Conservation (phyloP, 2,797 vertebrate species). For the Acropternis orthonyx region DNA sequence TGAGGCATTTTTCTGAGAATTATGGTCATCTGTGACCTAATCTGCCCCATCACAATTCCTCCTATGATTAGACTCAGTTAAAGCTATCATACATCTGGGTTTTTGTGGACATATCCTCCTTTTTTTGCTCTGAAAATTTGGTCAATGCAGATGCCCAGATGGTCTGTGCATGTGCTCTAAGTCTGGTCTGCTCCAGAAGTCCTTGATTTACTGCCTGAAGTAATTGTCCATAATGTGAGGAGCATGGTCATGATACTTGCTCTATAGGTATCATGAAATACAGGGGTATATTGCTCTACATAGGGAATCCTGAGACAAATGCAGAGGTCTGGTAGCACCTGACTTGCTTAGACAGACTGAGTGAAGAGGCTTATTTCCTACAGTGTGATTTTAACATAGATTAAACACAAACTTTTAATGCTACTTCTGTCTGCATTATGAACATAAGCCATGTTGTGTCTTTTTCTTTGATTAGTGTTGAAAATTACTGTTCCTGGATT, state of each 20-base stretch:
- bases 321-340: neutral
- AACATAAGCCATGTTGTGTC: neutral
- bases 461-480: neutral
- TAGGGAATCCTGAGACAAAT: neutral
- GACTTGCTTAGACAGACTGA: neutral
- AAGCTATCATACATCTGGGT: neutral
- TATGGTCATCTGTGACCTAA: neutral
- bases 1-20: neutral
- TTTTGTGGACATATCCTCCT: neutral
- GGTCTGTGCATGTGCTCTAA: neutral
- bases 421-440: neutral
- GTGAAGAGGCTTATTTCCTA: neutral
- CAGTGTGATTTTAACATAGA: neutral
- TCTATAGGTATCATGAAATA: neutral
- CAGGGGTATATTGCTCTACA: neutral
- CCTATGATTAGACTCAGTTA: neutral
- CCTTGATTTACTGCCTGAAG: neutral
- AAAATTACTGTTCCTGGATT: neutral
- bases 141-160: slow-evolving; percentile 28
- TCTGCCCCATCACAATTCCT: neutral
- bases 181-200: neutral
- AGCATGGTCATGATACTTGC: neutral
- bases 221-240: neutral
- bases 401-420: neutral
- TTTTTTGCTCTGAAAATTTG: neutral